Evolutionary conservation across 2,888 invertebrate species (phyloP), one percentile per base, ranked within the genome.

Genomic region (Coremacera marginata): DNA sequence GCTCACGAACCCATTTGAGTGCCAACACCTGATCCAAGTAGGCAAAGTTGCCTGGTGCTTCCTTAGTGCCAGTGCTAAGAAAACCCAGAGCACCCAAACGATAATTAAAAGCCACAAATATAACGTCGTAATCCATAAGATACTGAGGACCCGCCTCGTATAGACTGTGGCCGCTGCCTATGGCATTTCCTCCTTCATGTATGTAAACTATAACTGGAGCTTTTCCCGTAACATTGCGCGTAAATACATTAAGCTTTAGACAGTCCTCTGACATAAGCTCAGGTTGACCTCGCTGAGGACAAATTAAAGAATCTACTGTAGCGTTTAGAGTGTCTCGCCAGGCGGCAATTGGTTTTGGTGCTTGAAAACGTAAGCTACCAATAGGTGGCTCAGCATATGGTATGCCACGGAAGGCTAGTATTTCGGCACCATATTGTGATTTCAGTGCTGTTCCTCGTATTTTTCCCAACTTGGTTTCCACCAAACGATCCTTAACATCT

Each of bases 11-110:
- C 94, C 94, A 94, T 81, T 91, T 90, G 55, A 94, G 85, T 0
- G 91, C 93, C 31, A 90, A 87, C 0, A 94, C 92, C 87, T 94
- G 94, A 85, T 94, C 94, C 83, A 93, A 92, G 77, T 93, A 88
- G 0, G 92, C 94, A 78, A 91, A 91, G 85, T 94, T 94, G 5
- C 94, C 94, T 0, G 93, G 92, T 0, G 92, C 92, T 52, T 91
- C 88, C 62, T 91, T 88, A 73, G 92, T 92, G 0, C 92, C 92
- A 0, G 93, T 93, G 79, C 91, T 92, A 16, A 93, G 83, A 83
- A 92, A 92, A 5, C 93, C 93, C 55, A 88, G 76, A 1, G 88
- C 82, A 2, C 87, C 88, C 31, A 89, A 73, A 2, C 89, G 86
- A 78, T 88, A 89, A 67, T 88, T 88, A 2, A 89, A 81, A 2